Conservation (phyloP, 2,888 invertebrate genomes). For the Parasteatoda lunata region DNA sequence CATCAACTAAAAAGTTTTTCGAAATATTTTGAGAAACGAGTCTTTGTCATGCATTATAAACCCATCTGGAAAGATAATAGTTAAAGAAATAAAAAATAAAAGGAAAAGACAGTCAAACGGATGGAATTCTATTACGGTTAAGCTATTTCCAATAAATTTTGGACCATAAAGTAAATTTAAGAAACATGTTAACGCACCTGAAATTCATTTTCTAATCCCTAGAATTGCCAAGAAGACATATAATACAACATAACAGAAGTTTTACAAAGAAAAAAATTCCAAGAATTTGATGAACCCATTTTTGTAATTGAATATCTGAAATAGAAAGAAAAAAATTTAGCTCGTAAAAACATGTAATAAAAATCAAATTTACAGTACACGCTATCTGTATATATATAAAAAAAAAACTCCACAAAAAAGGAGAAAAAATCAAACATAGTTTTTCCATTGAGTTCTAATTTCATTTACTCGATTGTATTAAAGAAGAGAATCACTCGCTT, state of each 20-base stretch:
- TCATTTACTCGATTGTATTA: slow-evolving; percentile 62
- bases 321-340: slow-evolving; percentile 41
- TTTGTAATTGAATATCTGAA: slow-evolving; percentile 66
- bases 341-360: slow-evolving; percentile 65
- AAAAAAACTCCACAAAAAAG: background rate
- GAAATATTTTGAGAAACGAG: too few relatives aligned
- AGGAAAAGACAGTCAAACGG: background rate
- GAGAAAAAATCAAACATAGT: slow-evolving; percentile 52
- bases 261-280: slow-evolving; percentile 50
- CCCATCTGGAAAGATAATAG: too few relatives aligned
- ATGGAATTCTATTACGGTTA: slow-evolving; percentile 44
- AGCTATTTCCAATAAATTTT: slow-evolving; percentile 56
- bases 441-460: slow-evolving; percentile 65
- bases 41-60: too few relatives aligned
- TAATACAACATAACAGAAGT: slow-evolving; percentile 22
- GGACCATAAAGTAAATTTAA: slow-evolving; percentile 61
- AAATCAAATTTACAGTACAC: slow-evolving; percentile 67
- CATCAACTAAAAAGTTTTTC: too few relatives aligned
- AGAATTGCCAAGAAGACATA: slow-evolving; percentile 41
- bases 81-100: background rate
- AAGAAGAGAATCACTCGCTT: slow-evolving; percentile 47
- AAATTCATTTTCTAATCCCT: slow-evolving; percentile 61
- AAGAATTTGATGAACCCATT: slow-evolving; percentile 66
- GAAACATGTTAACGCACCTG: slow-evolving; percentile 49
- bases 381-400: slow-evolving; percentile 54